Percentiles rank a stretch among this genome's conserved stretches.
phyloP scores from a whole-genome alignment of 37 sponge, comb jelly and placozoan species.

The Chondrilla cf. caribensis region DNA sequence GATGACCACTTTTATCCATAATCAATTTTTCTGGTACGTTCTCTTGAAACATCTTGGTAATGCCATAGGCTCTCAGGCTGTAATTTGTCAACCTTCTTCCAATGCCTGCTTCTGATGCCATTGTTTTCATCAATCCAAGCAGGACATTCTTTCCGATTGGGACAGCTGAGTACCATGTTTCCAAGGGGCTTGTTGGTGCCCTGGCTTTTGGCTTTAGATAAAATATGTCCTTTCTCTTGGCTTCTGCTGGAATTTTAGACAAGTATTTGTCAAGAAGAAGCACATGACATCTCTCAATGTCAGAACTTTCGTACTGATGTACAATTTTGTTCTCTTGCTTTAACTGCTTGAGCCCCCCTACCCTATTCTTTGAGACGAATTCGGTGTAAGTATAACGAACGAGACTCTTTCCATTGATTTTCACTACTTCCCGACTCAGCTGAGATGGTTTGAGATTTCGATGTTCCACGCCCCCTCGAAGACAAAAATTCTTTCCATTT shows the following conservation, averaged over 20 bases:
- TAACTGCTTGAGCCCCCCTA: conserved; percentile 15
- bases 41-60: neutral
- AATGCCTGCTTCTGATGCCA: neutral
- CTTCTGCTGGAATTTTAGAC: neutral
- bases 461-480: conserved; percentile 41
- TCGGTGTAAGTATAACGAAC: conserved; percentile 24
- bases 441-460: conserved; percentile 26
- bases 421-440: conserved; percentile 10
- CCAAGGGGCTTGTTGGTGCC: neutral
- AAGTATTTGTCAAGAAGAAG: neutral
- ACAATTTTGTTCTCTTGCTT: conserved; percentile 17
- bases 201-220: conserved; percentile 8
- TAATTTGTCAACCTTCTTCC: neutral
- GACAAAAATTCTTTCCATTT: conserved; percentile 47
- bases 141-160: neutral
- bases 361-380: conserved; percentile 29
- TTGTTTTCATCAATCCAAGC: neutral
- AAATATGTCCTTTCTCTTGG: conserved; percentile 1
- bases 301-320: conserved; percentile 20
- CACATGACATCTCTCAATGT: neutral
- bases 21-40: conserved; percentile 4
- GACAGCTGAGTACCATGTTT: neutral
- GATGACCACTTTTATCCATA: conserved; percentile 15
- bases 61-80: conserved; percentile 14
- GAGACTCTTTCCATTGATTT: neutral